These are phyloP conservation scores for Acrobasis consociella DNA, from an alignment of 2,888 invertebrate species.

Conservation along the genomic window DNA sequence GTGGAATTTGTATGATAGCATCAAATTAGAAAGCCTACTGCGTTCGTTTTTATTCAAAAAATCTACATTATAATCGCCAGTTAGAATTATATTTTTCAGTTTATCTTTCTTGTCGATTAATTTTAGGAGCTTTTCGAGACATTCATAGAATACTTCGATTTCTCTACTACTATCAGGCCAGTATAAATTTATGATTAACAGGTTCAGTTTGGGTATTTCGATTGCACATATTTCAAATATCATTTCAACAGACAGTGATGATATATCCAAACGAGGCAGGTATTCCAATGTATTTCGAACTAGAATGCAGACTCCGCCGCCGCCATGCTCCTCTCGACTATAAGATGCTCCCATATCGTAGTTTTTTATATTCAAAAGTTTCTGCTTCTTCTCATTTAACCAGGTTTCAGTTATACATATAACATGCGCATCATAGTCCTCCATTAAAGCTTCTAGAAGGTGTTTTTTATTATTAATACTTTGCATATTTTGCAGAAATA, in stretches of 20 bases:
- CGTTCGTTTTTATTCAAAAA: not conserved
- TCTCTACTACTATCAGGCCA: slow-evolving; percentile 31
- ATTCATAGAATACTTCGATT: slow-evolving; percentile 27
- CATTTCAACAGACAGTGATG: slow-evolving; percentile 28
- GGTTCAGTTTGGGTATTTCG: slow-evolving; percentile 23
- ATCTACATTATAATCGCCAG: not conserved
- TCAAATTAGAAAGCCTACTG: slow-evolving; percentile 22
- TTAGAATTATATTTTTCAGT: slow-evolving; percentile 29
- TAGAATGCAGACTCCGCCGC: slow-evolving; percentile 32
- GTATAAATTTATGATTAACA: slow-evolving; percentile 31
- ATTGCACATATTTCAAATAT: slow-evolving; percentile 32
- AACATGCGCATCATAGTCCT: slow-evolving; percentile 24
- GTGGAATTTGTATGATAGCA: slow-evolving; percentile 28
- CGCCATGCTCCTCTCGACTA: slow-evolving; percentile 25
- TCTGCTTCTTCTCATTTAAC: slow-evolving; percentile 22
- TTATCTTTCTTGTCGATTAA: slow-evolving; percentile 27
- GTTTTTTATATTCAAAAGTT: slow-evolving; percentile 23
- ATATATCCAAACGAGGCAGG: slow-evolving; percentile 26
- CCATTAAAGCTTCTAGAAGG: slow-evolving; percentile 26
- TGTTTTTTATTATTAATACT: slow-evolving; percentile 27
- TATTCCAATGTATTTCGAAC: slow-evolving; percentile 25
- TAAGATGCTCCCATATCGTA: slow-evolving; percentile 24
- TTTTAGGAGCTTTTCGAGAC: slow-evolving; percentile 24
- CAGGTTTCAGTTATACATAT: slow-evolving; percentile 30
- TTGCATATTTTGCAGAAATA: too few relatives aligned